Evolutionary conservation across 1,140 invertebrate species (phyloP).

Genomic region (Penaeus indicus): DNA sequence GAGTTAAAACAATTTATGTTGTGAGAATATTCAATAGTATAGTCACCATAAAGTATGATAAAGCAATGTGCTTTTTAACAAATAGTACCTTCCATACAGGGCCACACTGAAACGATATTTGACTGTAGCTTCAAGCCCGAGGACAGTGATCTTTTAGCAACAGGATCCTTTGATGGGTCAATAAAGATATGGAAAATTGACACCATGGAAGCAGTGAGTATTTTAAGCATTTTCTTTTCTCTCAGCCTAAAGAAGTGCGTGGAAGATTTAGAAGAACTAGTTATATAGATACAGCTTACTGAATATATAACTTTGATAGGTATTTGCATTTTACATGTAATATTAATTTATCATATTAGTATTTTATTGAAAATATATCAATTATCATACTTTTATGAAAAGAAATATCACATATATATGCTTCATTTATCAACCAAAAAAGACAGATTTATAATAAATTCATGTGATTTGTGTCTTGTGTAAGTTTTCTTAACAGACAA

Average conservation of each 20-base stretch:
- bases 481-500: background rate
- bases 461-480: background rate
- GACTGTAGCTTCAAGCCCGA: conserved; percentile 73
- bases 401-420: too few species aligned
- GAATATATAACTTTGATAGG: too few species aligned
- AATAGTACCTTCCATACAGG: conserved; percentile 67
- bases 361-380: too few species aligned
- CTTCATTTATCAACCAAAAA: too few species aligned
- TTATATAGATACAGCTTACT: background rate
- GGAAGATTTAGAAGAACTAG: background rate
- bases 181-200: conserved; percentile 73
- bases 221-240: background rate
- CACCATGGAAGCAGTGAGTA: conserved; percentile 67
- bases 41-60: background rate
- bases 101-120: conserved; percentile 74
- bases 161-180: conserved; percentile 74
- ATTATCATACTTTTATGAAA: too few species aligned
- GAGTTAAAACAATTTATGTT: too few species aligned
- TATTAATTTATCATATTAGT: too few species aligned
- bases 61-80: background rate
- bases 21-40: too few species aligned
- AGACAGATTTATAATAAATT: too few species aligned
- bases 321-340: too few species aligned
- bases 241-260: background rate
- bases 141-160: conserved; percentile 71